Evolutionary conservation across 2,888 invertebrate genomes (phyloP), one percentile per base, ranked within the genome.

Genomic region (Lumbricus terrestris): DNA sequence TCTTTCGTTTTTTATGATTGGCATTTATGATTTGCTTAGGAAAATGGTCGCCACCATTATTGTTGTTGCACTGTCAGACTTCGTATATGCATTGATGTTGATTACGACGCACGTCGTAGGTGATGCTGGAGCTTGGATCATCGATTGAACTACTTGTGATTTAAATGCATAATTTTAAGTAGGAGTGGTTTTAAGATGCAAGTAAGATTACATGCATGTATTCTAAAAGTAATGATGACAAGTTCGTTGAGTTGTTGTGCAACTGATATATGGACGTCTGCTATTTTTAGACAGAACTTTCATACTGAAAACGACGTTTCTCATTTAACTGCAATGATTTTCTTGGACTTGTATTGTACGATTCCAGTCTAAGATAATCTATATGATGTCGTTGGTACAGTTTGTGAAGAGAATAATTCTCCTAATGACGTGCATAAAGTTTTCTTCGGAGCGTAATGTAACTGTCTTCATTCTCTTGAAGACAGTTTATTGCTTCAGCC

Each of bases 381-480:
- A 8, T n/a, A 13, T 69, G 69, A 13, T 69, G 69, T n/a, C 23
- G 3, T n/a, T 29, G 16, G 29, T n/a, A 69, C 69, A 69, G 69
- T 69, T 69, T n/a, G 69, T 69, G 29, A 69, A 69, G n/a, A 69
- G 69, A n/a, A 69, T 69, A 69, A 69, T 69, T 69, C 69, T 69
- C 69, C 69, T 69, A 69, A 69, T 69, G 69, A 69, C n/a, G 69
- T 69, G 69, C 69, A 69, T 69, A 69, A 69, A 69, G 69, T 69
- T 29, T n/a, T 69, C 69, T 69, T 69, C n/a, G 16, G 69, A 69
- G n/a, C 69, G 29, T 69, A 69, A 69, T 47, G 8, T 69, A 69
- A 69, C 69, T 69, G 29, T 69, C n/a, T 69, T n/a, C 69, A 69
- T 69, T 69, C 69, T 69, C 69, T n/a, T 69, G 69, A n/a, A n/a